phyloP scores from a whole-genome alignment of 1,140 invertebrate species.

The Zaprionus tsacasi region DNA sequence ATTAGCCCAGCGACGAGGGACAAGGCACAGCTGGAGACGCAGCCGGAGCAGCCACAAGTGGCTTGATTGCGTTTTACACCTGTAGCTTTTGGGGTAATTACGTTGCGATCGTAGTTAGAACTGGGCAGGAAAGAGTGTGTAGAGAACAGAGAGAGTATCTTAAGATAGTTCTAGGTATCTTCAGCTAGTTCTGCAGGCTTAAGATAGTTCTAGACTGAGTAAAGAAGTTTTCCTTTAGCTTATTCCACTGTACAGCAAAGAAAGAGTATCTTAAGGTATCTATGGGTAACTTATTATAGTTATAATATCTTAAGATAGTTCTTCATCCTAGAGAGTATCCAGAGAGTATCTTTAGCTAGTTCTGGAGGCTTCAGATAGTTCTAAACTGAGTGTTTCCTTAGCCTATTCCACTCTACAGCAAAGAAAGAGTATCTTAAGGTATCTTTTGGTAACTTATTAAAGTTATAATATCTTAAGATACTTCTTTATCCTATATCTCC shows the following conservation, averaged over 20 bases:
- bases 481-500: background rate
- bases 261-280: background rate
- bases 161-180: no score
- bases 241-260: background rate
- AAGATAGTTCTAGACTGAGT: no score
- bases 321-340: no score
- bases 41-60: conserved; percentile 30
- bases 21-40: conserved; percentile 58
- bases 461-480: background rate
- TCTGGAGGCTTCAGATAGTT: background rate
- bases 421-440: background rate
- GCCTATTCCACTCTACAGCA: background rate
- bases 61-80: conserved; percentile 78
- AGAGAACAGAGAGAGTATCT: background rate
- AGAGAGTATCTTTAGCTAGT: no score
- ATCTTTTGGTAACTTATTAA: background rate
- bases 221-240: no score
- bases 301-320: background rate
- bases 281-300: no score
- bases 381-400: background rate
- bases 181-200: no score
- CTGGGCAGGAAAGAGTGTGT: background rate
- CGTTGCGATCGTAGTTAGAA: conserved; percentile 28
- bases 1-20: conserved; percentile 52
- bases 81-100: conserved; percentile 74